Evolutionary conservation across 2,888 invertebrate species (phyloP).

Genomic region (Dinocampus coccinellae): DNA sequence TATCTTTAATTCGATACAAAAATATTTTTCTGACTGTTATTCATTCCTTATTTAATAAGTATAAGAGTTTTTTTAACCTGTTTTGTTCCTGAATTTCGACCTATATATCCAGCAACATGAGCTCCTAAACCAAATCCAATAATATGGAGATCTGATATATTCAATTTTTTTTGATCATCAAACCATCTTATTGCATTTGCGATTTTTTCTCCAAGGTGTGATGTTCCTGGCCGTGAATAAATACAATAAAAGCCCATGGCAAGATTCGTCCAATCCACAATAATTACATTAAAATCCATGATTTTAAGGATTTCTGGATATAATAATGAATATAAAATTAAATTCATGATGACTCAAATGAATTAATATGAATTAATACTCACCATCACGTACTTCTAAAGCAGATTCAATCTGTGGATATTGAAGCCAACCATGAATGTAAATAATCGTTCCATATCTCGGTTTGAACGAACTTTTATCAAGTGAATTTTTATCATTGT

Average conservation of each 20-base stretch:
- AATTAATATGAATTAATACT: neutral
- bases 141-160: constrained; percentile 69
- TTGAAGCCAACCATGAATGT: neutral
- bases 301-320: neutral
- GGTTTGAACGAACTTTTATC: neutral
- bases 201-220: neutral
- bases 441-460: neutral
- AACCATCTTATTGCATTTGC: neutral
- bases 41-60: too few species aligned
- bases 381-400: neutral
- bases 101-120: constrained; percentile 73
- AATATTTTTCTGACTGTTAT: too few species aligned
- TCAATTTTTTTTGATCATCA: neutral
- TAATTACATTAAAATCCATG: neutral
- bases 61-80: neutral
- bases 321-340: neutral
- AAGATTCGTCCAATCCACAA: neutral
- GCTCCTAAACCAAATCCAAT: constrained; percentile 76
- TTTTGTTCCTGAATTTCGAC: neutral
- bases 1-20: neutral
- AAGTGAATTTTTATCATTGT: neutral
- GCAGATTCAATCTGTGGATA: neutral
- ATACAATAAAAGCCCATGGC: neutral
- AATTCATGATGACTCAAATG: too few species aligned
- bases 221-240: neutral